phyloP scores from a whole-genome alignment of 64 coral and sea anemone species.

The Montipora sp. region DNA sequence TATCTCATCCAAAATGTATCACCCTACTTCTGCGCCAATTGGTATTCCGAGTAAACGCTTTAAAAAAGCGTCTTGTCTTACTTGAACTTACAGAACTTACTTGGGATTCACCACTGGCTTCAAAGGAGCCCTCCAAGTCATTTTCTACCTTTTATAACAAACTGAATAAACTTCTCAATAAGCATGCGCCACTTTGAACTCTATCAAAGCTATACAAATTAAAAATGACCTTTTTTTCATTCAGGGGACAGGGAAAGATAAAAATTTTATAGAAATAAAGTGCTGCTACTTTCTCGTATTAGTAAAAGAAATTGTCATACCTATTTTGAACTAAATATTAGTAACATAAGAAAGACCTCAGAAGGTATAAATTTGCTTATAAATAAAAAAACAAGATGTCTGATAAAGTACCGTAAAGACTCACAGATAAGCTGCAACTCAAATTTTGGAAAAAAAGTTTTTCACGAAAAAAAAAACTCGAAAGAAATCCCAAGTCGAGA shows the following conservation, averaged over 20 bases:
- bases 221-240: neutral
- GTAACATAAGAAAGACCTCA: slow-evolving; percentile 31
- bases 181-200: too few relatives aligned
- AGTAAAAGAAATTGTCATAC: neutral
- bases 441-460: too few relatives aligned
- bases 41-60: too few relatives aligned
- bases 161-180: too few relatives aligned
- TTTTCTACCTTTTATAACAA: neutral
- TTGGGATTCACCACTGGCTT: neutral
- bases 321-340: slow-evolving; percentile 17
- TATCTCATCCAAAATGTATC: too few relatives aligned
- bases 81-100: too few relatives aligned
- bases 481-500: too few relatives aligned
- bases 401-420: neutral
- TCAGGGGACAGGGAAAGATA: neutral
- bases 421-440: too few relatives aligned
- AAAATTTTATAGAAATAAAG: slow-evolving; percentile 16
- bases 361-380: slow-evolving; percentile 7
- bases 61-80: too few relatives aligned
- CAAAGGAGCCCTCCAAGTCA: neutral
- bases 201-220: slow-evolving; percentile 6
- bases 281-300: neutral
- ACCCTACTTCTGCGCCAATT: too few relatives aligned
- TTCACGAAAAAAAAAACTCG: too few relatives aligned
- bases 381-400: neutral